A percentile compares a stretch with the other conserved stretches of the same genome.
phyloP scores from a whole-genome alignment of 2,888 invertebrate genomes.

The Unio delphinus region DNA sequence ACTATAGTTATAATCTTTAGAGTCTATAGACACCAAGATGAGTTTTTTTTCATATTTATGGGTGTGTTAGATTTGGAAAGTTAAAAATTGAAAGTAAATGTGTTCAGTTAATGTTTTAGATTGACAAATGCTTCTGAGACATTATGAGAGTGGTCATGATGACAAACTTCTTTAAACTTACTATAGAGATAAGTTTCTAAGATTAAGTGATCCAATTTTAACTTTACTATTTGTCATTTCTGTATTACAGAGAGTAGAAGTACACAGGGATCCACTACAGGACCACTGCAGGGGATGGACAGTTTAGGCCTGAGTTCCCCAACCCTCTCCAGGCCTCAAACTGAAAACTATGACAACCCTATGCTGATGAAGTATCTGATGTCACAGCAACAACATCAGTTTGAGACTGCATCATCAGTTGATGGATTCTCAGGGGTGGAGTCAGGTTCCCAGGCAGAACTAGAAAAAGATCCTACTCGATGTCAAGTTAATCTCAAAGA shows the following conservation, averaged over 20 bases:
- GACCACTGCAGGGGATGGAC: conserved; percentile 7
- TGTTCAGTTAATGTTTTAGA: not conserved
- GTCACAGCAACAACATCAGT: conserved; percentile 25
- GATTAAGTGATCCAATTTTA: too few species aligned
- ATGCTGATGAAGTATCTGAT: conserved; percentile 30
- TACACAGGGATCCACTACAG: conserved; percentile 17
- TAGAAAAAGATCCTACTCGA: conserved; percentile 1
- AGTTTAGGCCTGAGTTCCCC: conserved; percentile 4
- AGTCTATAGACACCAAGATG: not conserved
- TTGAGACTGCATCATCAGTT: conserved; percentile 22
- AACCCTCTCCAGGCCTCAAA: conserved; percentile 13
- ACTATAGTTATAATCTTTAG: not conserved
- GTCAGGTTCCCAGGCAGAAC: conserved; percentile 35
- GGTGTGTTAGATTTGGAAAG: not conserved
- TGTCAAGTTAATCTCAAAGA: not conserved
- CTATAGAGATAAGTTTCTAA: too few species aligned
- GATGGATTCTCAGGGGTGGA: conserved; percentile 36
- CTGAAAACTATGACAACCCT: conserved; percentile 9
- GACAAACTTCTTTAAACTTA: not conserved
- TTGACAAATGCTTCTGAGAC: not conserved
- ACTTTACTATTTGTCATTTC: too few species aligned
- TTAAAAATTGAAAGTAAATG: not conserved
- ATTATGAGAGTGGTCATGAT: not conserved
- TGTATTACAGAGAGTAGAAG: conserved; percentile 29
- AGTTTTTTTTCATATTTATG: not conserved